Evolutionary conservation across 2,797 vertebrate genomes (phyloP), one percentile per base, ranked within the genome.

Genomic region (Nyctibius grandis): DNA sequence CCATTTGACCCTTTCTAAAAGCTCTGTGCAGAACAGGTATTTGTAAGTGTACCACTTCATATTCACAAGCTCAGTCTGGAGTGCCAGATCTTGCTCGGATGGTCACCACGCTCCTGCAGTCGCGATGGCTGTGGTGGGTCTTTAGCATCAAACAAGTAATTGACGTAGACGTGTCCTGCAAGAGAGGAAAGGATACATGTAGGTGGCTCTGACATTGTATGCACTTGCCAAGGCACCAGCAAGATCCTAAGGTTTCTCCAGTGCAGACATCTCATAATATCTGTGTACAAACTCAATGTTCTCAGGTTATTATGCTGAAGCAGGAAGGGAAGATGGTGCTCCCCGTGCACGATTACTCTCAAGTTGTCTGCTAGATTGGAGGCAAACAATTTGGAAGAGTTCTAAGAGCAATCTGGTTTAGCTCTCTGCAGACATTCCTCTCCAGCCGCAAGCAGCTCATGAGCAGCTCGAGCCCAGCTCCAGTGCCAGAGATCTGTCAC

Each of bases 401-500:
- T 83, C 60, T 89, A 33, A 23, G 54, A 93, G 84, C 88, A 94
- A 88, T 96, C 68, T 94, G 93, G 57, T 94, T 92, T 83, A 94
- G 88, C 81, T 92, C 72, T 95, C 68, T 78, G 64, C 64, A 91
- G 93, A 89, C 88, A 92, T 95, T 95, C 88, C 88, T 94, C 72
- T 89, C 48, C 48, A 95, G 93, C 92, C 72, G 3, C 93, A 95
- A 92, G 92, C 92, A 91, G 91, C 88, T 93, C 80, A 79, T 42
- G 91, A 94, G 81, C 54, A 83, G 89, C 64, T 93, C 28, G 4
- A 91, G 56, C 25, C 60, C 65, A 63, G 48, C 51, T 89, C 56
- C 3, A 4, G 60, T 91, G 93, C 95, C 96, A 96, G 91, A 87
- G 91, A 94, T 96, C 93, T 96, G 95, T 95, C 95, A 95, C 95